phyloP scores from a whole-genome alignment of 2,113 vertebrate species.

The Noturus placidus region DNA sequence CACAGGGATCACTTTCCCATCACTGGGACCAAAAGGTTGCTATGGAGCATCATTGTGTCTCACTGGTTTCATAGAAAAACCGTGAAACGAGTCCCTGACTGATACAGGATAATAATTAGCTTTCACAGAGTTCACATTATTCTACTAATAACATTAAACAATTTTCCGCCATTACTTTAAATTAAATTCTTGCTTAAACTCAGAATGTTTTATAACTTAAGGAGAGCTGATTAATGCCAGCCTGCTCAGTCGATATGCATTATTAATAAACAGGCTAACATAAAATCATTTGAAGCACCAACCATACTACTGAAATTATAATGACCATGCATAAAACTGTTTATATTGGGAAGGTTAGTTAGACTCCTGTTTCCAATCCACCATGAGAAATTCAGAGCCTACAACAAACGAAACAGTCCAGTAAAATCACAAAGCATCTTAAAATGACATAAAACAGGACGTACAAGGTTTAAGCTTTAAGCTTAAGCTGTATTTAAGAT shows the following conservation, averaged over 20 bases:
- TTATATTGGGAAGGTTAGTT: background rate
- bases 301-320: background rate
- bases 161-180: background rate
- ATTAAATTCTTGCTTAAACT: background rate
- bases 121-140: background rate
- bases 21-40: background rate
- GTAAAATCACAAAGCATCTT: background rate
- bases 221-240: constrained; percentile 5
- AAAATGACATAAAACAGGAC: background rate
- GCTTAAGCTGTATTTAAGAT: background rate
- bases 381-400: background rate
- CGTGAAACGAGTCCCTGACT: background rate
- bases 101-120: constrained; percentile 5
- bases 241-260: background rate
- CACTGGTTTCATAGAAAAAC: background rate
- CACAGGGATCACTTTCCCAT: background rate
- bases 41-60: background rate
- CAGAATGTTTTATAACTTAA: background rate
- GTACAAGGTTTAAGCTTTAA: background rate
- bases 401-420: background rate
- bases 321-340: background rate
- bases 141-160: constrained; percentile 17
- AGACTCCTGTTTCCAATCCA: background rate
- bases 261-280: background rate
- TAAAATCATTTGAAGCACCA: constrained; percentile 2